Base-by-base conservation (phyloP, 2,113 vertebrate species). In the Pedionomus torquatus region DNA sequence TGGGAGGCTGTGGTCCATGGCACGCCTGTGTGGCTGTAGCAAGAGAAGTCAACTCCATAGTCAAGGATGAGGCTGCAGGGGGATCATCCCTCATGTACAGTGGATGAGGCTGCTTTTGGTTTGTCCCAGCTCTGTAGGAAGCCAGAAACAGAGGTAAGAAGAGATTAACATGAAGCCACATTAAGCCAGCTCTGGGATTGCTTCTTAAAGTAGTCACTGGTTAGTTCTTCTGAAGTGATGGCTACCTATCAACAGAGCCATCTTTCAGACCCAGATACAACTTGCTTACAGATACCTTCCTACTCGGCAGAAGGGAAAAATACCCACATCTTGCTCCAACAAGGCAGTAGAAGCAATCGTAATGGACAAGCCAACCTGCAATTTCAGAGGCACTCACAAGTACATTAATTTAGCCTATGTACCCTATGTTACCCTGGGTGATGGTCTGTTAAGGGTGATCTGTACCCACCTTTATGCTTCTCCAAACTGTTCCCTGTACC, bases 41-140 rank as follows among this genome's bases (percentile, higher is more conserved):
- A 68, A 70, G 63, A 76, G 44, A 85, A 78, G 52, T 55, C 64
- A 86, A 60, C 37, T 75, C 72, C 2, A 0, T 58, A 37, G 55
- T 48, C 86, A 84, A 71, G 66, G 23, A n/a, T 48, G 80, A 92
- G 46, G 44, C 30, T 2, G 0, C 2, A 7, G n/a, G 1, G 2
- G 13, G 4, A 4, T 70, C 87, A 63, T 18, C 17, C 18, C 2
- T 3, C 8, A 5, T 30, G 39, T 31, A 24, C 0, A 44, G 48
- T 43, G 13, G 31, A 64, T 44, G 37, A 48, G 17, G 65, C 51
- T 84, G 60, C 24, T 75, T 82, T 77, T 70, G 51, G 7, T 66
- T 60, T 58, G 26, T 55, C 35, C 37, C 66, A 60, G 58, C n/a
- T 87, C 58, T 77, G 30, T 43, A 69, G 80, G 46, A 23, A 71